Conservation (phyloP, 2,888 invertebrate species). For the Listrodromus nycthemerus region DNA sequence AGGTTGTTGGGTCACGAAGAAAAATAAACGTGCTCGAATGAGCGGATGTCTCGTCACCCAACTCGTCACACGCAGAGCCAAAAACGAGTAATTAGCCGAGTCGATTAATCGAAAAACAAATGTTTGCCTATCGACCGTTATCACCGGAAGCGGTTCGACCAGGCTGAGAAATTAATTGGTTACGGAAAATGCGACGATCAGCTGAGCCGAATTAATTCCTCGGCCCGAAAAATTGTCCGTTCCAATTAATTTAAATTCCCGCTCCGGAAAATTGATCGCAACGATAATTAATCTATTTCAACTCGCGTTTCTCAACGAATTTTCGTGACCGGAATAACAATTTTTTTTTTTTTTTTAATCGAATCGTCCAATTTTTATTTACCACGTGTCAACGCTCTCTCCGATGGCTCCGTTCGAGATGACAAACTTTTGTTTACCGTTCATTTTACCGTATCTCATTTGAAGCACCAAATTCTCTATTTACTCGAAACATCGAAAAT, state of each 20-base stretch:
- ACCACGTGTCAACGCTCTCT: neutral
- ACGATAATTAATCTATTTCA: neutral
- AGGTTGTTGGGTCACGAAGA: neutral
- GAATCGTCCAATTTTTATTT: neutral
- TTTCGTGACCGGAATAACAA: neutral
- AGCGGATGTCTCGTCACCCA: neutral
- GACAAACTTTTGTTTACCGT: neutral
- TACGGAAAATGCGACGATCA: neutral
- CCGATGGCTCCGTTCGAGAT: neutral
- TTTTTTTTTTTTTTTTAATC: neutral
- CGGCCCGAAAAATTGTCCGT: neutral
- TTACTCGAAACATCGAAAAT: too few relatives aligned
- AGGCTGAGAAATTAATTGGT: neutral
- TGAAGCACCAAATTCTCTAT: too few relatives aligned
- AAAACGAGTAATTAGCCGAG: neutral
- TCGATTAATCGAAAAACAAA: neutral
- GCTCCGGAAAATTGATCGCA: neutral
- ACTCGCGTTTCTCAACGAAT: neutral
- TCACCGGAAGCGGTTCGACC: too few relatives aligned
- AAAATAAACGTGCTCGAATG: neutral
- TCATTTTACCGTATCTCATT: neutral
- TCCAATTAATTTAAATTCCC: neutral
- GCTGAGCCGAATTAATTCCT: neutral
- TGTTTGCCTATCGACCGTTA: neutral
- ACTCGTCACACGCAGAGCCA: neutral